These are phyloP conservation scores for Lampris incognitus DNA, from an alignment of 2,113 vertebrate species.

Conservation along the genomic window DNA sequence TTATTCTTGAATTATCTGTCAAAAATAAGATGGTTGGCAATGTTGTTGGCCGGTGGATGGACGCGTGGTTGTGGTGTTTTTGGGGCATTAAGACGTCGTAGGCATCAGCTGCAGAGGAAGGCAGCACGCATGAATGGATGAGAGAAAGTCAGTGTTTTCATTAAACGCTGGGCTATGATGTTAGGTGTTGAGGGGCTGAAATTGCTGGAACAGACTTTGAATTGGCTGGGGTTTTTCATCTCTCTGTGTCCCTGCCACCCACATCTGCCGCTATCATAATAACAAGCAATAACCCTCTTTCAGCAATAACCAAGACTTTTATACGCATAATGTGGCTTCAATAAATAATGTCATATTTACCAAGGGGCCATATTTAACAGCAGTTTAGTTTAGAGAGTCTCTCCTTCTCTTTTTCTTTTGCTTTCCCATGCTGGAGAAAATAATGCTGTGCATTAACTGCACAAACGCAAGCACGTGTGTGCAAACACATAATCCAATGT, in stretches of 20 bases:
- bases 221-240: constrained; percentile 52
- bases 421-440: constrained; percentile 38
- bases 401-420: constrained; percentile 18
- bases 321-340: constrained; percentile 71
- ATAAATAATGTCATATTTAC: constrained; percentile 76
- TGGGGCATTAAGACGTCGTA: constrained; percentile 21
- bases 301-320: constrained; percentile 70
- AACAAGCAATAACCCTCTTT: constrained; percentile 73
- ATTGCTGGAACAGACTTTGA: constrained; percentile 69
- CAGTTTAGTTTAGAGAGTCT: constrained; percentile 63
- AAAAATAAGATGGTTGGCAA: not conserved
- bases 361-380: constrained; percentile 68
- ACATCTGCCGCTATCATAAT: constrained; percentile 67
- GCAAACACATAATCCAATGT: constrained; percentile 49
- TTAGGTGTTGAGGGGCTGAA: constrained; percentile 41
- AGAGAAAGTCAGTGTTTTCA: constrained; percentile 45
- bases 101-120: constrained; percentile 20
- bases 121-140: constrained; percentile 33
- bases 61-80: constrained; percentile 10
- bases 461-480: constrained; percentile 15
- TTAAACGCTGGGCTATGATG: constrained; percentile 30
- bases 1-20: not conserved
- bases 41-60: not conserved
- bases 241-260: constrained; percentile 60
- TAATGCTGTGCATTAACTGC: constrained; percentile 54